phyloP scores from a whole-genome alignment of 2,797 vertebrate genomes.

The Sparus aurata region DNA sequence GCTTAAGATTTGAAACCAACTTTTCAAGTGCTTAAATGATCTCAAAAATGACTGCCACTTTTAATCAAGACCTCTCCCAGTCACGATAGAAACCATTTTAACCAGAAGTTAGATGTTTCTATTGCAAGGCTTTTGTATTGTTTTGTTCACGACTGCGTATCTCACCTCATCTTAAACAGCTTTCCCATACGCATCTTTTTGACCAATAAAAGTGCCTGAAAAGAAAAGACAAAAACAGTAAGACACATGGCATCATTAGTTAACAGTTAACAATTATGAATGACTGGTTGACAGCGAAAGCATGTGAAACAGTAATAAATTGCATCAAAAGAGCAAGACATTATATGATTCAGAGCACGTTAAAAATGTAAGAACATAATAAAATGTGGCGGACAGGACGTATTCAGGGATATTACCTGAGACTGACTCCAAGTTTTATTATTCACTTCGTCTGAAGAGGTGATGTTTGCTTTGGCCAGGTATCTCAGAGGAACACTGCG shows the following conservation, averaged over 20 bases:
- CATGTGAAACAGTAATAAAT: neutral
- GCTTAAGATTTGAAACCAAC: no score
- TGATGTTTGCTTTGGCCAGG: conserved; percentile 69
- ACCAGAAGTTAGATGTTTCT: neutral
- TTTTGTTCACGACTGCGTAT: neutral
- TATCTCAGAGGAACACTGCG: conserved; percentile 62
- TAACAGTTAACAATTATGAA: neutral
- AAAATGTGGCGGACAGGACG: neutral
- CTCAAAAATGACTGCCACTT: no score
- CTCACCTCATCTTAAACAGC: conserved; percentile 54
- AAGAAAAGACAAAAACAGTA: neutral
- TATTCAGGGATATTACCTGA: conserved; percentile 74
- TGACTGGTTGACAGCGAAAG: neutral
- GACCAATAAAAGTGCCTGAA: conserved; percentile 52
- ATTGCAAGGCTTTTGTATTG: neutral
- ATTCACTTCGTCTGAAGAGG: conserved; percentile 68
- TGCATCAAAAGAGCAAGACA: neutral
- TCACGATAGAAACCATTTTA: neutral
- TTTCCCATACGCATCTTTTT: conserved; percentile 12
- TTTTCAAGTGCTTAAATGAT: no score
- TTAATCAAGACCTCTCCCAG: no score
- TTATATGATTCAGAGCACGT: neutral
- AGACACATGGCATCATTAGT: neutral
- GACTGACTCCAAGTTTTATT: conserved; percentile 64
- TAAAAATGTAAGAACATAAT: neutral